A percentile compares a stretch with the other conserved stretches of the same genome.
phyloP scores from a whole-genome alignment of 2,113 vertebrate genomes.

The Cebus imitator region DNA sequence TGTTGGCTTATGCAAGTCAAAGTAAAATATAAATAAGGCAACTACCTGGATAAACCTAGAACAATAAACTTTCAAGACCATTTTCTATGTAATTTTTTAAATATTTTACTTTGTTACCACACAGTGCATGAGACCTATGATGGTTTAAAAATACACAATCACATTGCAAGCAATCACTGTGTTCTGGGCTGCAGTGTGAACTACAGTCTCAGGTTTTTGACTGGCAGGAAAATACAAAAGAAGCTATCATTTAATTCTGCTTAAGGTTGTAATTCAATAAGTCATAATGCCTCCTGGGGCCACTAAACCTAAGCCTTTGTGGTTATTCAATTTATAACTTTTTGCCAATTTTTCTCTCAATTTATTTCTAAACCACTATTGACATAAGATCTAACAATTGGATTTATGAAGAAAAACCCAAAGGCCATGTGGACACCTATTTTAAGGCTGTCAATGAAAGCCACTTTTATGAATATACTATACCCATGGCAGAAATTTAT shows the following conservation, averaged over 20 bases:
- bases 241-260: conserved; percentile 55
- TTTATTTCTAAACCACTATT: conserved; percentile 71
- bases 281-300: background rate
- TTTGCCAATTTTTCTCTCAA: conserved; percentile 64
- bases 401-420: conserved; percentile 61
- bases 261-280: conserved; percentile 63
- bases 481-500: conserved; percentile 20
- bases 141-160: background rate
- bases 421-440: conserved; percentile 64
- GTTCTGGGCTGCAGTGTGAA: background rate
- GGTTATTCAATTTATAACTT: conserved; percentile 65
- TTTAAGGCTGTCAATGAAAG: conserved; percentile 47
- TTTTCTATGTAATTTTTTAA: background rate
- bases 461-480: conserved; percentile 42
- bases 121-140: background rate
- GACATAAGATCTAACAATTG: conserved; percentile 68
- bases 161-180: background rate
- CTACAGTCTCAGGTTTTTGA: background rate
- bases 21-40: conserved; percentile 13
- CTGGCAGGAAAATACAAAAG: conserved; percentile 31
- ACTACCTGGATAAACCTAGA: background rate
- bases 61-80: background rate
- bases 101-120: background rate
- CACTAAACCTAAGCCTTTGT: conserved; percentile 36
- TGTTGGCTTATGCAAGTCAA: background rate